Percentiles rank a stretch among this genome's conserved stretches.
These are phyloP conservation scores for Antedon bifida DNA, from an alignment of 35 echinoderm and acorn worm genomes.

Conservation along the genomic window DNA sequence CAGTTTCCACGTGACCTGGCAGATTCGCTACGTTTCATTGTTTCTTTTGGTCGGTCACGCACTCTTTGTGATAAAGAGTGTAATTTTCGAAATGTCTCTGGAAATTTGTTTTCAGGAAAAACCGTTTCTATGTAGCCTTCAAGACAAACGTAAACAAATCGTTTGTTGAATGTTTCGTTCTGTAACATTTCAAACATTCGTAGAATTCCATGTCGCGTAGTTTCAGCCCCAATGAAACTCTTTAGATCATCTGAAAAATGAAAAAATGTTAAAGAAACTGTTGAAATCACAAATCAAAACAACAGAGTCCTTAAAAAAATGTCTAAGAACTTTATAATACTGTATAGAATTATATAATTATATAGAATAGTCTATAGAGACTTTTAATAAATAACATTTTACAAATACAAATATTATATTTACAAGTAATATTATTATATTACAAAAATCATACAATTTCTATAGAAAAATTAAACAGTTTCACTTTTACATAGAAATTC, in stretches of 20 bases:
- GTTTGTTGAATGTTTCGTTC: constrained; percentile 60
- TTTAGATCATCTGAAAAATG: constrained; percentile 79
- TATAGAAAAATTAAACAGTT: no score
- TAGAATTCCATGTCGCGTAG: constrained; percentile 66
- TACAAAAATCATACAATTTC: no score
- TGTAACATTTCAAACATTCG: constrained; percentile 89
- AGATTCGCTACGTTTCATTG: background rate
- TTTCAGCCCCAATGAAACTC: constrained; percentile 93
- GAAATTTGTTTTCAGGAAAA: constrained; percentile 66
- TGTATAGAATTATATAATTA: no score
- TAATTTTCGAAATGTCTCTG: constrained; percentile 54
- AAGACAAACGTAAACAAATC: constrained; percentile 61
- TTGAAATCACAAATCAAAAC: no score
- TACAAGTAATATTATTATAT: no score
- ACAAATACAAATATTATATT: no score
- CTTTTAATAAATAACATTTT: no score
- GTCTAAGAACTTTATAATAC: no score
- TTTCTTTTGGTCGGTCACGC: constrained; percentile 29
- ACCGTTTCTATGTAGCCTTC: constrained; percentile 62
- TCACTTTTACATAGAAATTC: no score
- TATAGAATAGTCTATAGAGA: no score
- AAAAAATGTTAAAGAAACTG: background rate
- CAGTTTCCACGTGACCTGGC: background rate
- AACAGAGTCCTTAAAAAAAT: no score
- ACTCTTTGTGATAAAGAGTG: constrained; percentile 77